Conservation (phyloP, 2,113 vertebrate species). For the Xyrauchen texanus region DNA sequence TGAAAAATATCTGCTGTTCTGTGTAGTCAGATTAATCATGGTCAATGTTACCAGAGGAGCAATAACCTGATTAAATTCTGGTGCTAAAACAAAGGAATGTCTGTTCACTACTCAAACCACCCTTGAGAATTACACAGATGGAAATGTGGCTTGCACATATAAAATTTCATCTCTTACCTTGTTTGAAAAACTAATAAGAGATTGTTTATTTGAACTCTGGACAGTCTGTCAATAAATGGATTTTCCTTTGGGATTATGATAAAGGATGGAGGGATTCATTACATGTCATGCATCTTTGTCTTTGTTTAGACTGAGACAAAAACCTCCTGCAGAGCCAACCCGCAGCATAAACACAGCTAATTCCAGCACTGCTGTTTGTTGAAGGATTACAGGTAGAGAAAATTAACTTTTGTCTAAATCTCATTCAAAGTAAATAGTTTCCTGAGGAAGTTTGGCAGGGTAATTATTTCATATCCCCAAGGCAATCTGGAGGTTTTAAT, state of each 20-base stretch:
- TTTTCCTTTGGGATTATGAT: conserved; percentile 29
- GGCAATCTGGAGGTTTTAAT: background rate
- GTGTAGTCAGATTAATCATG: background rate
- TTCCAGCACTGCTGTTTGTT: conserved; percentile 24
- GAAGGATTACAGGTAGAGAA: conserved; percentile 29
- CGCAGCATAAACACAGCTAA: conserved; percentile 23
- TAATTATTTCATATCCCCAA: background rate
- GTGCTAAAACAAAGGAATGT: background rate
- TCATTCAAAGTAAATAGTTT: conserved; percentile 40
- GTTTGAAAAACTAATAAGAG: background rate
- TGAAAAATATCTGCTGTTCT: background rate
- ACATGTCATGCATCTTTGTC: conserved; percentile 3
- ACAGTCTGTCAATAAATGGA: background rate
- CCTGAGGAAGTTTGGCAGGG: background rate
- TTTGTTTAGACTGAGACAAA: conserved; percentile 30
- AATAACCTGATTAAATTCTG: background rate
- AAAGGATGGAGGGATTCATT: conserved; percentile 25
- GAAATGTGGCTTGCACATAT: background rate
- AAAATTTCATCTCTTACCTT: conserved; percentile 4
- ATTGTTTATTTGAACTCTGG: conserved; percentile 38
- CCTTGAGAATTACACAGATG: background rate
- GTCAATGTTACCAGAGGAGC: background rate
- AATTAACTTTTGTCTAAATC: conserved; percentile 20
- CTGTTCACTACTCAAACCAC: background rate
- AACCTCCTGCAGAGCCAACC: conserved; percentile 12